A percentile compares a stretch with the other conserved stretches of the same genome.
phyloP scores from a whole-genome alignment of 2,113 vertebrate species.

The Petroica traversi region DNA sequence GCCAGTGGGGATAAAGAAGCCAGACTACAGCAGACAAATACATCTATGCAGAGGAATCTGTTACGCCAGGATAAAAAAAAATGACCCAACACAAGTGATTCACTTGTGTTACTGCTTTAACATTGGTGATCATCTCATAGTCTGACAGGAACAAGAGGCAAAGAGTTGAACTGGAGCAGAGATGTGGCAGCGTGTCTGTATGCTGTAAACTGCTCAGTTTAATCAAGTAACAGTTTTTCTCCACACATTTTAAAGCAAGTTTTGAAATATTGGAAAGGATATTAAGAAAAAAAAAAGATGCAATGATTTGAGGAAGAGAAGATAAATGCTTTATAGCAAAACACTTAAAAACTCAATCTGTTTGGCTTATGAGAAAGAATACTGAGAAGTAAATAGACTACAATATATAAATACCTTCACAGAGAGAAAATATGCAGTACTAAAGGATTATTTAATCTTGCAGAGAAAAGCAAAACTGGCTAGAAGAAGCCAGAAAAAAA shows the following conservation, averaged over 20 bases:
- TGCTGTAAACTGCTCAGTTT: not conserved
- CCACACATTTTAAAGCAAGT: not conserved
- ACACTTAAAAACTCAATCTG: slow-evolving; percentile 19
- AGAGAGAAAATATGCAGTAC: not conserved
- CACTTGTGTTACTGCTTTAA: not conserved
- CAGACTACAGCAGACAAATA: not conserved
- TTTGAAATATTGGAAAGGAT: not conserved
- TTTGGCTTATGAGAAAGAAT: slow-evolving; percentile 27
- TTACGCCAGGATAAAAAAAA: not conserved
- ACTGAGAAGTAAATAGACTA: slow-evolving; percentile 9
- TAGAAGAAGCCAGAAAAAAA: not conserved
- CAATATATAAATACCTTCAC: not conserved
- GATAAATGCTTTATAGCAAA: slow-evolving; percentile 17
- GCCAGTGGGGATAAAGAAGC: not conserved
- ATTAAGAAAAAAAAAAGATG: not conserved
- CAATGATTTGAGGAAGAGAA: not conserved
- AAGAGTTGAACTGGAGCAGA: not conserved
- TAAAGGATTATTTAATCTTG: slow-evolving; percentile 25
- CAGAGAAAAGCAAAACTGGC: not conserved
- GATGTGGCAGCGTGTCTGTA: not conserved
- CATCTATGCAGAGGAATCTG: not conserved
- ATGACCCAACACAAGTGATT: rapidly evolving
- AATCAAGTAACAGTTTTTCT: not conserved
- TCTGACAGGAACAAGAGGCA: not conserved
- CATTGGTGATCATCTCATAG: not conserved